Base-by-base conservation (phyloP, 2,113 vertebrate species). In the Tinamus guttatus region DNA sequence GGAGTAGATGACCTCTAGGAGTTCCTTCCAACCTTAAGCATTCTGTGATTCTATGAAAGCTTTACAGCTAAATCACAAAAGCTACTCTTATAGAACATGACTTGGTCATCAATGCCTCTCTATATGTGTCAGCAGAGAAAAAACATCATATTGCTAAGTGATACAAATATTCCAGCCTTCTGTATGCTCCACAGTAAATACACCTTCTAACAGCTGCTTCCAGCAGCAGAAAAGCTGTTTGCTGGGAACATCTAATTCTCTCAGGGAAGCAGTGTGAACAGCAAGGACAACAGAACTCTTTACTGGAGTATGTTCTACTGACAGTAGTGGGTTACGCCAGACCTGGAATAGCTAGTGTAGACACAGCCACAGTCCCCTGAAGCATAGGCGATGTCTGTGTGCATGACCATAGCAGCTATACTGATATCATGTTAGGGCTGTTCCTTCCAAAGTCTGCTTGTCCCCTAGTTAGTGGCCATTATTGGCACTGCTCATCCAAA, bases 171-270 rank as follows among this genome's bases (percentile, higher is more conserved):
- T 70, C 41, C 8, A 40, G 14, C 59, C 36, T 58, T 62, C 13
- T 49, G 11, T 36, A 7, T 21, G 34, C 51, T 15, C 4, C 56
- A 52, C 21, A 78, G n/a, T 49, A 89, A 84, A 68, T 13, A 58
- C 8, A 36, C 5, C 4, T 27, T 38, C 4, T 2, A 4, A 1
- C 49, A 58, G 14, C 19, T n/a, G n/a, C n/a, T n/a, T 38, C 4
- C 2, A 4, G 1, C 49, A 58, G 14, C 19, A 83, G 71, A 69
- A 80, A 65, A 80, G 34, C 8, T 21, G 64, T 20, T 0, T 0
- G 5, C 12, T 52, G 9, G 21, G 24, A 85, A 14, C 28, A 60
- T 4, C 51, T 90, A 2, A 9, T 76, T 76, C 69, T 56, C 24
- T 80, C 25, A 52, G 32, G 32, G 43, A 56, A 79, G 30, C 6